phyloP scores from a whole-genome alignment of 2,797 vertebrate species.

The Babyrousa celebensis region DNA sequence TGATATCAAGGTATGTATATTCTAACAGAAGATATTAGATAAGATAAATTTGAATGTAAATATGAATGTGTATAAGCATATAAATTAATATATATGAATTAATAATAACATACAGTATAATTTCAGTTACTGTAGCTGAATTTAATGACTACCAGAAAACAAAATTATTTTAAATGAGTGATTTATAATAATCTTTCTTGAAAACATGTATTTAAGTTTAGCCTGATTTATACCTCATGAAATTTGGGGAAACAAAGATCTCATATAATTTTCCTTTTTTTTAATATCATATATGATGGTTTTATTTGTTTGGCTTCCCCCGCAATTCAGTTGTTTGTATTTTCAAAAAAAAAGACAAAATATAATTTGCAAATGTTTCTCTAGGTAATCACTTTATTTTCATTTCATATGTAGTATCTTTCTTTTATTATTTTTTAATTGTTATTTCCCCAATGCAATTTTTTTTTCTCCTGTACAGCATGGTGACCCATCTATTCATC shows the following conservation, averaged over 20 bases:
- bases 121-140: background rate
- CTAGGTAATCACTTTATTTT: too few relatives aligned
- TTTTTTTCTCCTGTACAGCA: too few relatives aligned
- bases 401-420: too few relatives aligned
- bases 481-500: background rate
- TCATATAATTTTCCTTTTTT: background rate
- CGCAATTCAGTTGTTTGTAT: too few relatives aligned
- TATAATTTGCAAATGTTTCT: too few relatives aligned
- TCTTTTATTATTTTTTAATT: too few relatives aligned
- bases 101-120: background rate
- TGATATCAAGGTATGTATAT: background rate
- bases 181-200: background rate
- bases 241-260: background rate
- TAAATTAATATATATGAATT: background rate
- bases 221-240: background rate
- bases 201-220: constrained; percentile 6
- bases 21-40: background rate
- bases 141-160: background rate
- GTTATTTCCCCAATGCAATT: too few relatives aligned
- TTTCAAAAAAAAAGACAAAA: too few relatives aligned
- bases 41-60: background rate
- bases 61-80: background rate
- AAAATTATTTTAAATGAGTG: background rate
- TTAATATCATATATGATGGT: too few relatives aligned
- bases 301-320: too few relatives aligned